Evolutionary conservation across 2,888 invertebrate species (phyloP).

Genomic region (Drosophila meridiana): DNA sequence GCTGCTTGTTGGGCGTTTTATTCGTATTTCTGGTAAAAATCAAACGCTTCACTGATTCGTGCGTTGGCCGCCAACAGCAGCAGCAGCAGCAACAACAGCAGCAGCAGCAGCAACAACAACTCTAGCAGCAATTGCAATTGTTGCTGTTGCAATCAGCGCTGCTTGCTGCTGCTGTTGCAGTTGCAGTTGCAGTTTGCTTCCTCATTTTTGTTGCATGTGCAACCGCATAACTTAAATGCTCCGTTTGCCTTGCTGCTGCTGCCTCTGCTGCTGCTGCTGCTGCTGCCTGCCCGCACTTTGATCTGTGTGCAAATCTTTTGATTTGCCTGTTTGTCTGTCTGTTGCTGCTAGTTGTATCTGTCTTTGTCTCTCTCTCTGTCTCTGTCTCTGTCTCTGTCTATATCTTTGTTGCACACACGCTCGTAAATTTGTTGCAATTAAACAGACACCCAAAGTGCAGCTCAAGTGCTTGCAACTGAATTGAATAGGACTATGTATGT

Average conservation of each 20-base stretch:
- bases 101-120: not conserved
- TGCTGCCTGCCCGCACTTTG: constrained; percentile 37
- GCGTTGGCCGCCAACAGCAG: constrained; percentile 46
- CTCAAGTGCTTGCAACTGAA: constrained; percentile 25
- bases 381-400: constrained; percentile 8
- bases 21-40: constrained; percentile 60
- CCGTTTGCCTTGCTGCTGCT: constrained; percentile 24
- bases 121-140: constrained; percentile 29
- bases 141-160: constrained; percentile 25
- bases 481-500: not conserved
- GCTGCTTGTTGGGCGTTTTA: constrained; percentile 37
- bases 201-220: constrained; percentile 76
- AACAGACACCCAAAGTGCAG: constrained; percentile 37
- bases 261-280: constrained; percentile 10
- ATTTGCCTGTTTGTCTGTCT: constrained; percentile 15
- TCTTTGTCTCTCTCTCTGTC: not conserved
- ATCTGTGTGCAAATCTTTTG: constrained; percentile 40
- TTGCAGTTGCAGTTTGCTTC: constrained; percentile 57
- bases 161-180: constrained; percentile 8
- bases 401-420: constrained; percentile 21
- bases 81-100: not conserved
- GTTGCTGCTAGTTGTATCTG: not conserved
- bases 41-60: constrained; percentile 73
- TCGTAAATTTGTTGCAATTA: constrained; percentile 61
- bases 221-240: constrained; percentile 63